Base-by-base conservation (phyloP, 2,888 invertebrate species). In the Quadroppia sp. region DNA sequence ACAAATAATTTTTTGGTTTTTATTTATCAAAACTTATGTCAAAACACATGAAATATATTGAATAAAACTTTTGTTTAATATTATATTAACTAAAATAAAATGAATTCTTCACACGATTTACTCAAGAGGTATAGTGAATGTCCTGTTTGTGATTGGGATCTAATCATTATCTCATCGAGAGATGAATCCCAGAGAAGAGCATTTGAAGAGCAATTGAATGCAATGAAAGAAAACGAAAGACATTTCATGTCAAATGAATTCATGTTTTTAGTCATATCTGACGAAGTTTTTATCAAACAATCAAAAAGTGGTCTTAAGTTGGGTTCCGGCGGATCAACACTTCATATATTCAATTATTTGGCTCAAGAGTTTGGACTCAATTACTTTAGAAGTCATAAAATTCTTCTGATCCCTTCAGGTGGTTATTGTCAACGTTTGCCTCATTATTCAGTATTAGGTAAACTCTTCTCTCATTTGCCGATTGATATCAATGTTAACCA, bases 341-440 rank as follows among this genome's bases (percentile, higher is more conserved):
- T 67, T 23, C 23, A 40, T 67, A 42, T 67, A n/a, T 67, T 67
- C n/a, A 36, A 40, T 1, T 42, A 67, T 20, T 25, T 67, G 23
- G 30, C 23, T 1, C 11, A 42, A 42, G 20, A 67, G 15, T 67
- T 67, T 6, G 67, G 67, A 1, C 23, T 20, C 7, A n/a, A 67
- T 4, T 67, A 40, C 17, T 20, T 67, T 23, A 3, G 3, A 2
- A 20, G 23, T 2, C n/a, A 67, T 20, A 67, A 67, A 23, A 23
- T 67, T 17, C 40, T 67, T 36, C 11, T 67, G 11, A 67, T 67
- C 15, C 67, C 32, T 67, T 67, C 67, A 1, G 67, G 67, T 3
- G 67, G 67, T 67, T 67, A 67, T 67, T n/a, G 40, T 23, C 67
- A 67, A 23, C 67, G 67, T 42, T 67, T 67, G 42, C 67, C 67